A percentile compares a stretch with the other conserved stretches of the same genome.
Conservation (phyloP, 2,797 vertebrate species). For the Iguana delicatissima region DNA sequence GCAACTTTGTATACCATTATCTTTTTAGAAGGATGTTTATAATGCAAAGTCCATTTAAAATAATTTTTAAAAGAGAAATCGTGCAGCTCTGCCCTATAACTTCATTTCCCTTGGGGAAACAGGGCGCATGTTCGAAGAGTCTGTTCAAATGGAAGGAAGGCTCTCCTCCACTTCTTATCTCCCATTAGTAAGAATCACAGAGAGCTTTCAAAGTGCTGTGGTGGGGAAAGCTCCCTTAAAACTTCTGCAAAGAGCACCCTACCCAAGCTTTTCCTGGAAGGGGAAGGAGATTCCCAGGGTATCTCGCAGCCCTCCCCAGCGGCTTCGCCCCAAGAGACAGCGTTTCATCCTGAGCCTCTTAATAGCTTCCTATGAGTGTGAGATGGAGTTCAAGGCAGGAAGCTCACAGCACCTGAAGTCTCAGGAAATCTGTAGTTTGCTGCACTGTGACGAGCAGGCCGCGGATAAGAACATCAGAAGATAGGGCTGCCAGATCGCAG, state of each 20-base stretch:
- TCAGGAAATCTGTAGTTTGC: neutral
- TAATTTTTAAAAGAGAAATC: no score
- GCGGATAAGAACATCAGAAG: no score
- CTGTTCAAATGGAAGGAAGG: no score
- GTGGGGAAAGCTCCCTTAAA: neutral
- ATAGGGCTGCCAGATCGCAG: no score
- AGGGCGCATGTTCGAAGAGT: neutral
- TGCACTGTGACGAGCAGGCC: neutral
- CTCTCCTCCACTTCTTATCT: neutral
- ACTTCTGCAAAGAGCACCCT: neutral
- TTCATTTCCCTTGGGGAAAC: neutral
- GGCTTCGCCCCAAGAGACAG: neutral
- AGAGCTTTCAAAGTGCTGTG: neutral
- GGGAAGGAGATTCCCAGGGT: neutral
- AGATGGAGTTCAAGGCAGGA: neutral
- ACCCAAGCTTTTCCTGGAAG: neutral
- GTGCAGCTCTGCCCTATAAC: neutral
- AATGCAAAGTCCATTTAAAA: no score
- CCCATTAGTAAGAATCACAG: neutral
- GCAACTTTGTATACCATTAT: no score
- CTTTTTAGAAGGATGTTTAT: no score
- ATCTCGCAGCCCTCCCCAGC: neutral
- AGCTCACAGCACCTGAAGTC: no score
- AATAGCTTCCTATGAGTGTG: fast-evolving
- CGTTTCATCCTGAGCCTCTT: neutral